Evolutionary conservation across 1,140 invertebrate genomes (phyloP).

Genomic region (Stenopsyche tienmushanensis): DNA sequence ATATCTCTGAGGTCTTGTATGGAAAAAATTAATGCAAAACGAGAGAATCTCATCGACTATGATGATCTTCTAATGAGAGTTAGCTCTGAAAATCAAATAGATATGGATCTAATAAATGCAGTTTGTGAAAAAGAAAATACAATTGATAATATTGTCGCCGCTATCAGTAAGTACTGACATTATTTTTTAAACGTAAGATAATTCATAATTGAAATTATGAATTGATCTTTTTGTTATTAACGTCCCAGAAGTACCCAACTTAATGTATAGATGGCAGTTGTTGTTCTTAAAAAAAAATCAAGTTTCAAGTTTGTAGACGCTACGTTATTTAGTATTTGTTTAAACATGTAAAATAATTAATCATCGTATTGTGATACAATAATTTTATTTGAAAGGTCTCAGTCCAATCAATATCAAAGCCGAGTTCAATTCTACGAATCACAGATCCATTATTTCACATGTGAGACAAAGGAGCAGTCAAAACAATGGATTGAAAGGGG

Average conservation of each 20-base stretch:
- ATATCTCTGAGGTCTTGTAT: conserved; percentile 44
- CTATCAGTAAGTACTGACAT: conserved; percentile 46
- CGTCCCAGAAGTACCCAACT: background rate
- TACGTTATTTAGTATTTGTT: no score
- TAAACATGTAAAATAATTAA: no score
- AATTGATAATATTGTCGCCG: conserved; percentile 45
- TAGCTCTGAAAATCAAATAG: conserved; percentile 11
- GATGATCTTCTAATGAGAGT: conserved; percentile 32
- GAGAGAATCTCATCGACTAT: conserved; percentile 21
- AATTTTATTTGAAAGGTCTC: no score
- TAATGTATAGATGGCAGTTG: no score
- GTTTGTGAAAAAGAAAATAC: conserved; percentile 44
- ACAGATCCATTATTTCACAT: no score
- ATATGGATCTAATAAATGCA: conserved; percentile 44
- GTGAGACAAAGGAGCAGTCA: no score
- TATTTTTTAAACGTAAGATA: background rate
- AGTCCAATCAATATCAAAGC: no score
- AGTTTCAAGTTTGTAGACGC: no score
- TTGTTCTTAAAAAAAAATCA: no score
- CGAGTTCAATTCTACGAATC: no score
- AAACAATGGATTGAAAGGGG: no score
- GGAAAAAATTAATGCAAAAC: conserved; percentile 42
- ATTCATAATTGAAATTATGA: background rate
- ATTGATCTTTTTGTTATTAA: background rate
- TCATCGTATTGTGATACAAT: no score